Evolutionary conservation across 2,113 vertebrate species (phyloP).

Genomic region (Raja brachyura): DNA sequence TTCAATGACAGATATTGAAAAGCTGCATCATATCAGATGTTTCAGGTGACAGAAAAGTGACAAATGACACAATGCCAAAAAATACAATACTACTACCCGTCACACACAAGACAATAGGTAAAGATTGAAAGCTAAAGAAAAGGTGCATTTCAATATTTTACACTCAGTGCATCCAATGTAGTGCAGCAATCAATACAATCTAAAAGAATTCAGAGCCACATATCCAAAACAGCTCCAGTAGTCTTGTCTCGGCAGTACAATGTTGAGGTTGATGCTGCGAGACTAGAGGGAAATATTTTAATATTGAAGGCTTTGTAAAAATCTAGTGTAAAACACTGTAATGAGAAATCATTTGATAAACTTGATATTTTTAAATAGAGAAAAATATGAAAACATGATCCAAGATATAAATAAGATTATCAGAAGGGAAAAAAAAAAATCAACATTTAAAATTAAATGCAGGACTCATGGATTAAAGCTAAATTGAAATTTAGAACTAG

Average conservation of each 20-base stretch:
- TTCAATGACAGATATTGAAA: neutral
- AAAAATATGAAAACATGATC: neutral
- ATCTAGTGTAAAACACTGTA: neutral
- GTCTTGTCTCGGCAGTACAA: neutral
- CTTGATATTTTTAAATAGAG: neutral
- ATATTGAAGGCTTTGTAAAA: neutral
- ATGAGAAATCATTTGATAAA: neutral
- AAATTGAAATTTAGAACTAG: neutral
- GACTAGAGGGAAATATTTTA: neutral
- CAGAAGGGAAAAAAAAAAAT: neutral
- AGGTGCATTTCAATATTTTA: neutral
- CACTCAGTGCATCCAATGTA: neutral
- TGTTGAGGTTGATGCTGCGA: neutral
- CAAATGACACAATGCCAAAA: neutral
- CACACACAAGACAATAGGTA: neutral
- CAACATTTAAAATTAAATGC: neutral
- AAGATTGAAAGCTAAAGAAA: neutral
- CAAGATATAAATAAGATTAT: neutral
- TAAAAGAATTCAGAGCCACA: neutral
- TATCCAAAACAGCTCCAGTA: neutral
- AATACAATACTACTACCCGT: neutral
- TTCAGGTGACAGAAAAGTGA: neutral
- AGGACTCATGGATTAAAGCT: neutral
- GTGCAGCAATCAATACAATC: neutral
- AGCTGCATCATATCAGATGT: neutral